Evolutionary conservation across 2,797 vertebrate species (phyloP).

Genomic region (Premnoplex brunnescens): DNA sequence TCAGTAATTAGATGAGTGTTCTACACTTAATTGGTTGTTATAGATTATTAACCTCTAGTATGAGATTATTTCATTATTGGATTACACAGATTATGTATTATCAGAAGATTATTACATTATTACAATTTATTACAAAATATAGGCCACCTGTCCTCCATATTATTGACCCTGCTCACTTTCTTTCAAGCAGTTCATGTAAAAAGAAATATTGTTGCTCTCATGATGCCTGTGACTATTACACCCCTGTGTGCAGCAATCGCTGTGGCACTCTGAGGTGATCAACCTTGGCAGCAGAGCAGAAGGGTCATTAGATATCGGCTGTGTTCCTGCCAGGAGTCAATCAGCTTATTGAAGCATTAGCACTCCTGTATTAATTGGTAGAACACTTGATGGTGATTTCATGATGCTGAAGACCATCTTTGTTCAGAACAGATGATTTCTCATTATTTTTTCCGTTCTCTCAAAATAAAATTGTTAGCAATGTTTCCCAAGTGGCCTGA

Average conservation of each 20-base stretch:
- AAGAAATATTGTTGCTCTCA: background rate
- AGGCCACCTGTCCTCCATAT: background rate
- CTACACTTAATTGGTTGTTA: background rate
- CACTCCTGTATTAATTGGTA: background rate
- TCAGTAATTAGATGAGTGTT: background rate
- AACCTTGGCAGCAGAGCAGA: background rate
- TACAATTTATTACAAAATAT: background rate
- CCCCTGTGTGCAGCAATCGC: background rate
- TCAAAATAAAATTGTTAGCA: background rate
- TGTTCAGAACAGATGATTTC: background rate
- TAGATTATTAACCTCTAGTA: background rate
- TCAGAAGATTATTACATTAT: background rate
- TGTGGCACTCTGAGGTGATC: background rate
- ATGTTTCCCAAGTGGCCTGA: background rate
- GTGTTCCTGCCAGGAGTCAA: background rate
- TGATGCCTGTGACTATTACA: background rate
- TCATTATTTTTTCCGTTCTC: background rate
- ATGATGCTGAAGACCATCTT: background rate
- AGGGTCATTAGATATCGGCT: background rate
- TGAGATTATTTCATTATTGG: background rate
- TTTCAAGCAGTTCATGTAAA: background rate
- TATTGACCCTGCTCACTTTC: background rate
- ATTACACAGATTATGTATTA: background rate
- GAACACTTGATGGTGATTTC: background rate
- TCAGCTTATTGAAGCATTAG: background rate